A percentile compares a stretch with the other conserved stretches of the same genome.
Conservation (phyloP, 2,113 vertebrate genomes). For the Mesitornis unicolor region DNA sequence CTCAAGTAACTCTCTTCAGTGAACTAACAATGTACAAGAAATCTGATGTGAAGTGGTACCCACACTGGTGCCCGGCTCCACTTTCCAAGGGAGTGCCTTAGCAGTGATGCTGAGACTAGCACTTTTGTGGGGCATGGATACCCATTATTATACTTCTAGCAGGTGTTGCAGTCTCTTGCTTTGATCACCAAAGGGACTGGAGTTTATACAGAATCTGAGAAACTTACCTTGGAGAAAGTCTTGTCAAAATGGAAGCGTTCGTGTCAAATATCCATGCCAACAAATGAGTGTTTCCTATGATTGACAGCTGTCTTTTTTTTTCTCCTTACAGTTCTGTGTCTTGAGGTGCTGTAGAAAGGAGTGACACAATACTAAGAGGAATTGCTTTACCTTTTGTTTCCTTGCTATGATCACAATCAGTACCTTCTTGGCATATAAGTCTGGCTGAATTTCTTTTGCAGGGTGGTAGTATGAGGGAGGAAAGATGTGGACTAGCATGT, state of each 20-base stretch:
- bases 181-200: background rate
- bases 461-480: background rate
- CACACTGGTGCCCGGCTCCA: background rate
- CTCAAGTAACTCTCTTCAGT: background rate
- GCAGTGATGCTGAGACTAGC: background rate
- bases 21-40: background rate
- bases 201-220: background rate
- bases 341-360: background rate
- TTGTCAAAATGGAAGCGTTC: background rate
- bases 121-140: fast-evolving
- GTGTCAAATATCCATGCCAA: background rate
- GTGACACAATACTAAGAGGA: background rate
- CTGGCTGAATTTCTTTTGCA: background rate
- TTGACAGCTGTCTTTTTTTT: background rate
- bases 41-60: background rate
- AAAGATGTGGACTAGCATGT: background rate
- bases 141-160: background rate
- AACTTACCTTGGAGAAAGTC: background rate
- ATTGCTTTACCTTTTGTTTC: background rate
- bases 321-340: background rate
- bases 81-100: background rate
- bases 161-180: background rate
- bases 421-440: background rate
- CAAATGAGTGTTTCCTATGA: background rate
- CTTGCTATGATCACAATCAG: background rate